phyloP scores from a whole-genome alignment of 2,888 invertebrate genomes.

The Pristionchus exspectatus region DNA sequence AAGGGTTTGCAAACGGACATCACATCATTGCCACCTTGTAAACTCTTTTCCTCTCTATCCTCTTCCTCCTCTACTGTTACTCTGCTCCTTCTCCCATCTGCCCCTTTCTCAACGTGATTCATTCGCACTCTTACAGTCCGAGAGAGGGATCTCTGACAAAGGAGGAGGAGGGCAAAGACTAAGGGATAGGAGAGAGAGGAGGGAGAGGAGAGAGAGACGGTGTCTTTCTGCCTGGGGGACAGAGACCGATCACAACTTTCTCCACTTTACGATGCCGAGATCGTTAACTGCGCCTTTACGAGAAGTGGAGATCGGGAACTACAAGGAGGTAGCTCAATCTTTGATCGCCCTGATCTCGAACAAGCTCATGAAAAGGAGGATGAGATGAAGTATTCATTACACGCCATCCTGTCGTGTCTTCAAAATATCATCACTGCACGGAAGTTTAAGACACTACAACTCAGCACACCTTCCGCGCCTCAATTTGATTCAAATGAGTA shows the following conservation, averaged over 20 bases:
- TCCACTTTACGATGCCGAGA: not conserved
- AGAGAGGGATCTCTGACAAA: conserved; percentile 14
- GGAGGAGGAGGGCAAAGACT: not conserved
- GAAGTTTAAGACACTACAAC: not conserved
- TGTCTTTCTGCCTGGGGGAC: not conserved
- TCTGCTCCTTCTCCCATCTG: conserved; percentile 27
- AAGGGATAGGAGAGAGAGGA: not conserved
- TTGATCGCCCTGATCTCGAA: not conserved
- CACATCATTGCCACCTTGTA: not conserved
- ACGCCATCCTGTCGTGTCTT: not conserved
- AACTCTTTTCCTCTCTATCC: not conserved
- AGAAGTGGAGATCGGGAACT: not conserved
- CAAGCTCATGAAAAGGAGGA: not conserved
- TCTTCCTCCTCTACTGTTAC: not conserved
- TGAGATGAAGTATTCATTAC: not conserved
- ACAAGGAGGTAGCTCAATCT: not conserved
- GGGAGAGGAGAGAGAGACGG: not conserved
- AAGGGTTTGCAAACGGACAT: not conserved
- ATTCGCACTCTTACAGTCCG: conserved; percentile 34
- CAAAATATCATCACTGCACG: not conserved
- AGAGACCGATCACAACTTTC: not conserved
- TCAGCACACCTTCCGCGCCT: too few species aligned
- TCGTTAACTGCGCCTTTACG: not conserved
- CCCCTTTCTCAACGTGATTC: conserved; percentile 33
- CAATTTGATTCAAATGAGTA: not conserved